phyloP scores from a whole-genome alignment of 2,888 invertebrate species.

The Epinotia demarniana region DNA sequence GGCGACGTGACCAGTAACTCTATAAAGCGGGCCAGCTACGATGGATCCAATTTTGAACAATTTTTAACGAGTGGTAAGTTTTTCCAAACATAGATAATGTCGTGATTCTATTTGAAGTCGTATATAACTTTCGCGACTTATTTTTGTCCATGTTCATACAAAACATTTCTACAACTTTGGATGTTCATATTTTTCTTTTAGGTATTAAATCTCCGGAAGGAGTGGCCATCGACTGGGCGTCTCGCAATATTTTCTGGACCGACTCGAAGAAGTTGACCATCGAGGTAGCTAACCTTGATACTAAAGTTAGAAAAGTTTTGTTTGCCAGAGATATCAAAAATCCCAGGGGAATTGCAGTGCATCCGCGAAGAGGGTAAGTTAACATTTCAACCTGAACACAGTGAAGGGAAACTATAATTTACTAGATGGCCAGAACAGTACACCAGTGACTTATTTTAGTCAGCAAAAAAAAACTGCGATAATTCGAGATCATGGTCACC shows the following conservation, averaged over 20 bases:
- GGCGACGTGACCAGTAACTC: conserved; percentile 94
- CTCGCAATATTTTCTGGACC: conserved; percentile 98
- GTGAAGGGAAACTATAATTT: neutral
- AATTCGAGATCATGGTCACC: no score
- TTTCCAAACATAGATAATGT: neutral
- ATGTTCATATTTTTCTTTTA: conserved; percentile 60
- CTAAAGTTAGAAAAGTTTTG: conserved; percentile 89
- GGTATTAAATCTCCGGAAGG: conserved; percentile 96
- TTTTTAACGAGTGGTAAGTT: conserved; percentile 77
- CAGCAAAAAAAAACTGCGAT: no score
- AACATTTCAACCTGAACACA: neutral
- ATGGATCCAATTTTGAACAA: conserved; percentile 88
- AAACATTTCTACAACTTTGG: neutral
- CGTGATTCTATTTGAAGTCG: neutral
- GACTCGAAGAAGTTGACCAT: conserved; percentile 95
- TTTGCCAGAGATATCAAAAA: conserved; percentile 91
- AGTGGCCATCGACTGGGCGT: conserved; percentile 96
- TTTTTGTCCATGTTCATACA: neutral
- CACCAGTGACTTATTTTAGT: no score
- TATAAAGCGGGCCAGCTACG: conserved; percentile 90
- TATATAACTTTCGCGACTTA: neutral
- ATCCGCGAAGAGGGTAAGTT: conserved; percentile 92
- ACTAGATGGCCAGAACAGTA: no score
- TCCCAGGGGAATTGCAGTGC: conserved; percentile 97
- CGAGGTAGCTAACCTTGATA: conserved; percentile 94